phyloP scores from a whole-genome alignment of 1,140 invertebrate species.

The Vanessa atalanta region DNA sequence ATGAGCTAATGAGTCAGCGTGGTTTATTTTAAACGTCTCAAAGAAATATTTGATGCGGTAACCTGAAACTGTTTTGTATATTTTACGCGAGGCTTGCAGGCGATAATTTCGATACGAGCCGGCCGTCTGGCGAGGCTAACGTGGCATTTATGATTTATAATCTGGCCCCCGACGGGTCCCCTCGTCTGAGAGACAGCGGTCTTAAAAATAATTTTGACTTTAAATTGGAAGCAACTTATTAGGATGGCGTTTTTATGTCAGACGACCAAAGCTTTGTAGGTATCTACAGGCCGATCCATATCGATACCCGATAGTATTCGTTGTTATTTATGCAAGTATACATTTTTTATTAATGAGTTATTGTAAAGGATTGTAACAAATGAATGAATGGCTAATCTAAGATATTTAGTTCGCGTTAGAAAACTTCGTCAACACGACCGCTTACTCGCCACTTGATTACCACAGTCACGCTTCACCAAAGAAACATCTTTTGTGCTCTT shows the following conservation, averaged over 20 bases:
- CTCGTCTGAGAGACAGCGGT: constrained; percentile 67
- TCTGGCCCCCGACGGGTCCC: constrained; percentile 68
- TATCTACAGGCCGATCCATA: not conserved
- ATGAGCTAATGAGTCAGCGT: constrained; percentile 59
- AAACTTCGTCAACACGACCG: constrained; percentile 46
- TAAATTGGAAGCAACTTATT: constrained; percentile 75
- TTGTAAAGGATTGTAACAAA: too few relatives aligned
- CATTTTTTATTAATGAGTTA: too few relatives aligned
- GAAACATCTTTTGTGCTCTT: constrained; percentile 77
- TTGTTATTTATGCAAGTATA: too few relatives aligned
- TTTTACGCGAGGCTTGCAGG: constrained; percentile 64
- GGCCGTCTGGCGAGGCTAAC: constrained; percentile 60
- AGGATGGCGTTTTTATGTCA: constrained; percentile 59
- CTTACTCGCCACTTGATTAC: constrained; percentile 76
- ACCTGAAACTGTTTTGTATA: constrained; percentile 77
- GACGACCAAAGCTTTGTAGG: constrained; percentile 39
- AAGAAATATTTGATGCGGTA: constrained; percentile 72
- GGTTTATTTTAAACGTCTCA: constrained; percentile 62
- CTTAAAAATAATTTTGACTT: constrained; percentile 74
- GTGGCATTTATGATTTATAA: constrained; percentile 79
- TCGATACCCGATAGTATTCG: not conserved
- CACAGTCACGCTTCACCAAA: constrained; percentile 77
- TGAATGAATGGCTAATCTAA: not conserved
- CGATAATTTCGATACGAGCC: constrained; percentile 75
- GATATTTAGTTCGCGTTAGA: not conserved